Evolutionary conservation across 2,888 invertebrate species (phyloP), one percentile per base, ranked within the genome.

Genomic region (Phortica magna): DNA sequence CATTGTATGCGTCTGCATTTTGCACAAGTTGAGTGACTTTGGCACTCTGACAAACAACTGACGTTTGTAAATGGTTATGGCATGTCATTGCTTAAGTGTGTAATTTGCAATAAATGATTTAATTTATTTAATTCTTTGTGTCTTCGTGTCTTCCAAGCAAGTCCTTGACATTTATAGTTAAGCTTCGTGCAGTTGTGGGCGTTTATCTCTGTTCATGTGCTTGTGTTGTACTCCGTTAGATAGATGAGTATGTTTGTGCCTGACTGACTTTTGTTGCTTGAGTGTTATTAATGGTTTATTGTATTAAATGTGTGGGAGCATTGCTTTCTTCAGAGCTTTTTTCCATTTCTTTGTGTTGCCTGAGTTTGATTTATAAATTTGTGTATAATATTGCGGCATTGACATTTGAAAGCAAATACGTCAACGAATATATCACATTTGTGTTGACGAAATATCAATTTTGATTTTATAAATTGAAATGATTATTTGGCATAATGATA

Each of bases 121-220:
- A 77, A 85, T 85, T 88, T 80, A 85, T 83, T 83, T 84, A 85
- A 88, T 87, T 65, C 12, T 41, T 61, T 19, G 22, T 65, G 65
- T 41, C 65, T 65, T 65, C n/a, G 14, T n/a, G 4, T 12, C 41
- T 39, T 14, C 7, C 5, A 65, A 65, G 65, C 14, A 65, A 65
- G 65, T n/a, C 65, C 65, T 65, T 65, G 65, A 65, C 65, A 65
- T 65, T 65, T 65, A 14, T 61, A 61, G 61, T 22, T 55, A 12
- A 61, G 31, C 17, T 61, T 61, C 3, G 22, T 61, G 7, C 61
- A 9, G 10, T 22, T 17, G 55, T 55, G 14, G 55, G 17, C 55
- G 17, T 55, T 55, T 17, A 55, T 55, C 31, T 31, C 31, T 1
- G 31, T 31, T 4, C 31, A 4, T 31, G 31, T 31, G 31, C 5